Percentiles rank a stretch among this genome's conserved stretches.
These are phyloP conservation scores for Pterocles orientalis DNA, from an alignment of 2,113 vertebrate genomes.

Conservation along the genomic window DNA sequence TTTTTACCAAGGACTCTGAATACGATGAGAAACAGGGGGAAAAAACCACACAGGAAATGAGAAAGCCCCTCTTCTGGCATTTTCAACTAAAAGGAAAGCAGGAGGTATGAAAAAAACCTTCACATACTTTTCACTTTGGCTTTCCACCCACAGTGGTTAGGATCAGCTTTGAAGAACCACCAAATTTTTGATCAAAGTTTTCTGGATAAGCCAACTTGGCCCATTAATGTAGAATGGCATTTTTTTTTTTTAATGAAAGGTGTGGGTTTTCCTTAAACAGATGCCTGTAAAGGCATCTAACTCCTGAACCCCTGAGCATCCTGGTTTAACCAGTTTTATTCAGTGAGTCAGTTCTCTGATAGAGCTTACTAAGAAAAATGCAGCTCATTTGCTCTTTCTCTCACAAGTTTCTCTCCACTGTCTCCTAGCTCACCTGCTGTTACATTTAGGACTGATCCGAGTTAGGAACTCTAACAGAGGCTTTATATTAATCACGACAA, in stretches of 20 bases:
- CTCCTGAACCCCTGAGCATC: constrained; percentile 24
- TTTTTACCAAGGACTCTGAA: not conserved
- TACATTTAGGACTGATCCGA: not conserved
- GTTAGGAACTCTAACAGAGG: not conserved
- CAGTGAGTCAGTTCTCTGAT: constrained; percentile 27
- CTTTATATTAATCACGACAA: not conserved
- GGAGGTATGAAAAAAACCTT: constrained; percentile 39
- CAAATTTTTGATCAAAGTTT: constrained; percentile 57
- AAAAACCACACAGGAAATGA: not conserved
- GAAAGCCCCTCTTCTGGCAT: constrained; percentile 1
- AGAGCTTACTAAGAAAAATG: not conserved
- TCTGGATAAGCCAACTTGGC: constrained; percentile 49
- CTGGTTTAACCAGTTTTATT: constrained; percentile 61
- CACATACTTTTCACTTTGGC: constrained; percentile 17
- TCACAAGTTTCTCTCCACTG: not conserved
- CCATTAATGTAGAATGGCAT: not conserved
- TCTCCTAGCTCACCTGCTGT: not conserved
- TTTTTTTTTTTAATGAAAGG: constrained; percentile 5
- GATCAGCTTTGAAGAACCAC: constrained; percentile 53
- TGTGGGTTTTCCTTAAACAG: constrained; percentile 52
- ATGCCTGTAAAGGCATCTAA: constrained; percentile 19
- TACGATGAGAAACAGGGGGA: not conserved
- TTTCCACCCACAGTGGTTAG: constrained; percentile 36
- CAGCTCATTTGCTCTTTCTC: not conserved
- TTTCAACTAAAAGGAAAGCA: constrained; percentile 11